Base-by-base conservation (phyloP, 1,140 invertebrate genomes). In the Leptinotarsa defecta region DNA sequence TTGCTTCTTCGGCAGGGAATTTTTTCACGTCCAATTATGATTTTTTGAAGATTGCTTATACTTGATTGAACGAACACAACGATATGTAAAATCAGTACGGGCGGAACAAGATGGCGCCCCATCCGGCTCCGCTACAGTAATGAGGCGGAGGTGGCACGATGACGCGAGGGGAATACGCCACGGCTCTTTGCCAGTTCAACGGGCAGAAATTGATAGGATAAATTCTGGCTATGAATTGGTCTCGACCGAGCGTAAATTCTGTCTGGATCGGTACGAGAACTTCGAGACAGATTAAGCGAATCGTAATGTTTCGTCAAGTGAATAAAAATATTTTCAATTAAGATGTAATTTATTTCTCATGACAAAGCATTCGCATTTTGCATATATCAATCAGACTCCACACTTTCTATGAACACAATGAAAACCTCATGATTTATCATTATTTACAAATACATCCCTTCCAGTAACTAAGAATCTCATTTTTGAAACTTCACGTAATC, bases 141-240 rank as follows among this genome's bases (percentile, higher is more conserved):
- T 65, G 71, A 73, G 64, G 68, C 71, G 73, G 71, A 76, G 70
- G 52, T 43, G 75, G 64, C 73, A 70, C 76, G 67, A 77, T 73
- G 75, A 69, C 27, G 43, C 69, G 15, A 43, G 63, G 73, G 76
- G 70, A 72, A 67, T 27, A 74, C 73, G 75, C 62, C 69, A 74
- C 74, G 86, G 85, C 87, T 88, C 88, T 89, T 89, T 89, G 87
- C 87, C 88, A 88, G 88, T 88, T 87, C 87, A 89, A 86, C 88
- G 87, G 88, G 88, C 89, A 88, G 88, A 89, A 89, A 89, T 89
- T 89, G 88, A 89, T 89, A 88, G 88, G 89, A 89, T 89, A 89
- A 89, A 89, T 89, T 89, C 88, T 87, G 87, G 88, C 85, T 88
- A 88, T 89, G 88, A 89, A 89, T 89, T 88, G 88, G 87, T 87